Percentiles rank a stretch among this genome's conserved stretches.
phyloP scores from a whole-genome alignment of 2,888 invertebrate genomes.

The Myathropa florea region DNA sequence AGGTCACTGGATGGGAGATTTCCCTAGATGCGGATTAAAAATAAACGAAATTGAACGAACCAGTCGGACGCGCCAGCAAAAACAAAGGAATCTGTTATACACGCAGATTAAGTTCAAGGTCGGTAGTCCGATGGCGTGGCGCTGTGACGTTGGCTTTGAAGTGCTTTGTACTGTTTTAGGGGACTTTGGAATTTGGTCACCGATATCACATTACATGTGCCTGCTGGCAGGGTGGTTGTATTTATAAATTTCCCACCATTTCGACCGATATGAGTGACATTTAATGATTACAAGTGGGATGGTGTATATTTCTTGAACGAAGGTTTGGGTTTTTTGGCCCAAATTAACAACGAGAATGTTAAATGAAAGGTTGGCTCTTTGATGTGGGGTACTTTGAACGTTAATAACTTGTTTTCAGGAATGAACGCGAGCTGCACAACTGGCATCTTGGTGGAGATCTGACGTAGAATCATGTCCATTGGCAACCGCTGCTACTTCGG shows the following conservation, averaged over 20 bases:
- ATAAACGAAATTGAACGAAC: constrained; percentile 3
- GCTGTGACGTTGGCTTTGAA: background rate
- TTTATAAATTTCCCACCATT: background rate
- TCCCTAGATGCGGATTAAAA: background rate
- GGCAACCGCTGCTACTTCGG: no score
- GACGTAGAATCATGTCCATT: no score
- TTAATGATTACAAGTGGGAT: background rate
- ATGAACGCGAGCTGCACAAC: no score
- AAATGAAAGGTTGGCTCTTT: background rate
- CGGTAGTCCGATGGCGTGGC: background rate
- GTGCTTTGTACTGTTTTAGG: background rate
- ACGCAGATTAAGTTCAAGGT: constrained; percentile 29
- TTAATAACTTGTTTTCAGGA: no score
- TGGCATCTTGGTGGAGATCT: no score
- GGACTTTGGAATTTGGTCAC: background rate
- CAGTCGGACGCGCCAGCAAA: background rate
- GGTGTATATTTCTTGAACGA: background rate
- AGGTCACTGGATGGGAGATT: background rate
- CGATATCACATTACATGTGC: background rate
- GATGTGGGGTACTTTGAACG: no score
- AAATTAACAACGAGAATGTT: no score
- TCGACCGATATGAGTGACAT: background rate
- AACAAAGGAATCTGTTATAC: background rate
- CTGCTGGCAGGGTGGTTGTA: background rate
- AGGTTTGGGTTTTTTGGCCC: background rate